phyloP scores from a whole-genome alignment of 2,113 vertebrate genomes.

The Crotalus viridis region DNA sequence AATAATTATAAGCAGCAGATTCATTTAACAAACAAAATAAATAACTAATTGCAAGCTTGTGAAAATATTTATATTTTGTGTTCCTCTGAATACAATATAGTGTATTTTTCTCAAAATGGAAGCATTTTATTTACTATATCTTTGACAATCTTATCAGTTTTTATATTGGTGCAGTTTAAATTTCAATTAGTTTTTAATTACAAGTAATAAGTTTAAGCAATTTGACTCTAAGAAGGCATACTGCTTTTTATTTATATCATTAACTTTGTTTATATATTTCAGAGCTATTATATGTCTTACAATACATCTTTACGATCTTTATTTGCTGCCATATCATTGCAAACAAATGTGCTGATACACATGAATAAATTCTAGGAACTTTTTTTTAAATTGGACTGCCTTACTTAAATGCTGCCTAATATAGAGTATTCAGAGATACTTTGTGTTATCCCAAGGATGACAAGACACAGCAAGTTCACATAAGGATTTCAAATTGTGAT shows the following conservation, averaged over 20 bases:
- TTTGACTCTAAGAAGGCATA: neutral
- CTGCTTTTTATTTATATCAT: neutral
- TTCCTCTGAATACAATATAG: conserved; percentile 16
- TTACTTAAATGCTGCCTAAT: neutral
- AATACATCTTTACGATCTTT: neutral
- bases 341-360: neutral
- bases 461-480: neutral
- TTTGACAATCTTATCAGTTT: neutral
- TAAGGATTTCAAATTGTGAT: neutral
- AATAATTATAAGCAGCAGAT: conserved; percentile 3
- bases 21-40: conserved; percentile 4
- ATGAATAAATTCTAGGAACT: neutral
- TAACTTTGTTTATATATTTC: neutral
- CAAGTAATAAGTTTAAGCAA: neutral
- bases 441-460: neutral
- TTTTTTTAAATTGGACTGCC: neutral
- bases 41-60: neutral
- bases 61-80: conserved; percentile 7
- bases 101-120: neutral
- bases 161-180: neutral
- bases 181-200: neutral
- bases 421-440: neutral
- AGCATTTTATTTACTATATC: neutral
- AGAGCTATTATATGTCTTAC: neutral
- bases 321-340: neutral